Evolutionary conservation across 2,113 vertebrate species (phyloP).

Genomic region (Atherinomorus stipes): DNA sequence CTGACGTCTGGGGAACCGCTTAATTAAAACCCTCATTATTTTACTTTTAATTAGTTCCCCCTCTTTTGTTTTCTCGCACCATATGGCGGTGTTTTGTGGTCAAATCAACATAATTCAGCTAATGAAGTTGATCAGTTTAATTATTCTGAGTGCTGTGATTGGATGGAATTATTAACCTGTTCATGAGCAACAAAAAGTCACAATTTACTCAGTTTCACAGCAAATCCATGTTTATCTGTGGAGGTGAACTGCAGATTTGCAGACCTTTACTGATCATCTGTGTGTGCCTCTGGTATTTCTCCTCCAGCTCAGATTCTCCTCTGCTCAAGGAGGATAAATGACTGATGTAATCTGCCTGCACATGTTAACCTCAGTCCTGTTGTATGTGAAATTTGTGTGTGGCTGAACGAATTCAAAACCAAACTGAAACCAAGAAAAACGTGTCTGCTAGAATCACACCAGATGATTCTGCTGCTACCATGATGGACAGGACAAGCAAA

Average conservation of each 20-base stretch:
- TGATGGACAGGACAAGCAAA: too few relatives aligned
- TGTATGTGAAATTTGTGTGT: too few relatives aligned
- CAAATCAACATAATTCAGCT: constrained; percentile 87
- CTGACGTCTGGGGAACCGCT: constrained; percentile 83
- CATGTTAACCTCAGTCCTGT: too few relatives aligned
- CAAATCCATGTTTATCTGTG: constrained; percentile 1
- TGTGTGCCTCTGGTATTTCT: too few relatives aligned
- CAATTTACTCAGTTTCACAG: constrained; percentile 8
- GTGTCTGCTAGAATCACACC: too few relatives aligned
- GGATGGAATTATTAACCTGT: constrained; percentile 56
- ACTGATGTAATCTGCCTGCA: too few relatives aligned
- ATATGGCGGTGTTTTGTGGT: constrained; percentile 85
- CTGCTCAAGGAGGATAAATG: too few relatives aligned
- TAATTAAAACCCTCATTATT: constrained; percentile 88
- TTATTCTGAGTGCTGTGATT: constrained; percentile 85
- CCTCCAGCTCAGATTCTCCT: too few relatives aligned
- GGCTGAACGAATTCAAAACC: too few relatives aligned
- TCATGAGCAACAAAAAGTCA: constrained; percentile 17
- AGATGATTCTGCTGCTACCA: too few relatives aligned
- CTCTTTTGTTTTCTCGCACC: constrained; percentile 85
- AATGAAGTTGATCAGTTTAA: constrained; percentile 87
- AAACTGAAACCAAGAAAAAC: too few relatives aligned
- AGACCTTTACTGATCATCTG: neutral
- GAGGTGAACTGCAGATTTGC: constrained; percentile 1
- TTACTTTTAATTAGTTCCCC: constrained; percentile 85